A percentile compares a stretch with the other conserved stretches of the same genome.
Evolutionary conservation across 2,113 vertebrate genomes (phyloP).

Genomic region (Ammospiza caudacuta): DNA sequence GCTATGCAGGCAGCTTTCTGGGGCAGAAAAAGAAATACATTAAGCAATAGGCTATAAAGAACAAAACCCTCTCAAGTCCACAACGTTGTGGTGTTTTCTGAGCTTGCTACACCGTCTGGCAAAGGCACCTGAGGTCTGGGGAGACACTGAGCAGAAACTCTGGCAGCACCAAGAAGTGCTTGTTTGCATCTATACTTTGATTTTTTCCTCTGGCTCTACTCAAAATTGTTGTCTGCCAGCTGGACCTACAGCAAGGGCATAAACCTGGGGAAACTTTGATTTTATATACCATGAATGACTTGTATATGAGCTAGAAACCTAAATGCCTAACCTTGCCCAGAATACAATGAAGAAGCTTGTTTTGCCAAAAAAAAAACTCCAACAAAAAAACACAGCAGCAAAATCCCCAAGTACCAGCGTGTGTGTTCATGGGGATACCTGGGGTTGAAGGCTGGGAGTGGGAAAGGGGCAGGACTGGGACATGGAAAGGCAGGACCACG

Average conservation of each 20-base stretch:
- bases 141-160: neutral
- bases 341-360: neutral
- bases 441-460: neutral
- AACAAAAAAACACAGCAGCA: neutral
- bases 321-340: neutral
- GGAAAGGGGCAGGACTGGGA: neutral
- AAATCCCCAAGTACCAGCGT: rapidly evolving
- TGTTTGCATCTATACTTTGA: neutral
- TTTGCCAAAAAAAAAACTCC: neutral
- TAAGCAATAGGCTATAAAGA: neutral
- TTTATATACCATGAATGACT: neutral
- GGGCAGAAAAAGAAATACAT: neutral
- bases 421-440: neutral
- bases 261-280: neutral
- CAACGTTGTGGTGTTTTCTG: neutral
- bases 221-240: neutral
- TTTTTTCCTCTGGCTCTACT: neutral
- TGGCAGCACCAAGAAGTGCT: neutral
- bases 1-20: neutral
- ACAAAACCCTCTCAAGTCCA: neutral
- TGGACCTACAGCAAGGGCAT: neutral
- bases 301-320: neutral
- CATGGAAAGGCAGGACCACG: rapidly evolving
- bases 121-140: neutral
- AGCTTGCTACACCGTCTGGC: neutral